Conservation (phyloP, 1,140 invertebrate species). For the Drosophila nigromelanica region DNA sequence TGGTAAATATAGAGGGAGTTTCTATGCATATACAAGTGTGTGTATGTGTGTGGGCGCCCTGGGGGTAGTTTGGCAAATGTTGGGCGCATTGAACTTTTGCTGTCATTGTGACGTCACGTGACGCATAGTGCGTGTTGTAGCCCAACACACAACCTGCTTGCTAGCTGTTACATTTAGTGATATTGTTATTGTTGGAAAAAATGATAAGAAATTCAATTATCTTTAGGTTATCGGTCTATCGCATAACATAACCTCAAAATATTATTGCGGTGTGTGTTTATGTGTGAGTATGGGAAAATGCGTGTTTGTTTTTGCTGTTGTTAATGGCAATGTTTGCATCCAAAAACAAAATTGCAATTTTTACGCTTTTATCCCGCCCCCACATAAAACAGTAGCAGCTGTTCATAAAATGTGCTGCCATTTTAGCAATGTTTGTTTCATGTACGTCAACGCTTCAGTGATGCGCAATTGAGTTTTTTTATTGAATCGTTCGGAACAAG, state of each 20-base stretch:
- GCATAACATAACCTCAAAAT: conserved; percentile 46
- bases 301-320: conserved; percentile 4
- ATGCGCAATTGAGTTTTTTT: background rate
- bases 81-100: conserved; percentile 54
- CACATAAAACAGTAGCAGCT: background rate
- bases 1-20: conserved; percentile 67
- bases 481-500: no score
- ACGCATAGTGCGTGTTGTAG: background rate
- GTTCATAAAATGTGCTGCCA: conserved; percentile 9
- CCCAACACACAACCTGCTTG: conserved; percentile 21
- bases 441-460: background rate
- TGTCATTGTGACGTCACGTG: conserved; percentile 46
- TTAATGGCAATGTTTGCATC: conserved; percentile 22
- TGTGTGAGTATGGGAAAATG: background rate
- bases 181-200: conserved; percentile 18
- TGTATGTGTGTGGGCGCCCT: conserved; percentile 27
- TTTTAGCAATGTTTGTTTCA: background rate
- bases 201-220: conserved; percentile 1
- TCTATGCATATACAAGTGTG: conserved; percentile 1
- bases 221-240: conserved; percentile 39
- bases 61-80: conserved; percentile 43
- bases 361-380: background rate
- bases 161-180: background rate
- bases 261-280: conserved; percentile 14
- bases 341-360: conserved; percentile 9